Evolutionary conservation across 2,888 invertebrate genomes (phyloP).

Genomic region (Tanytarsus gracilentus): DNA sequence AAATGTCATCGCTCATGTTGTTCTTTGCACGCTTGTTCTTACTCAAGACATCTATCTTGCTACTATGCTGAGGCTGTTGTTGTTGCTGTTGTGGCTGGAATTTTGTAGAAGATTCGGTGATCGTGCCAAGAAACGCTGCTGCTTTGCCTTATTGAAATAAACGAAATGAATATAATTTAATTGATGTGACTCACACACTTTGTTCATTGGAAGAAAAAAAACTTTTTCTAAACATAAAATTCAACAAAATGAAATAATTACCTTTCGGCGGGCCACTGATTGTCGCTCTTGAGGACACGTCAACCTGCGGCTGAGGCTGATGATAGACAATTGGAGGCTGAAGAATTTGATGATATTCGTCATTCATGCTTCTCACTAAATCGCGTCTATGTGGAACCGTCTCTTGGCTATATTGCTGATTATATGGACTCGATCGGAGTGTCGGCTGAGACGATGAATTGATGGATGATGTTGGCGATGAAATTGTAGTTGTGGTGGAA

Average conservation of each 20-base stretch:
- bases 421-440: slow-evolving; percentile 5
- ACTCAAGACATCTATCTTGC: slow-evolving; percentile 31
- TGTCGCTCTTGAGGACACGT: not conserved
- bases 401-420: slow-evolving; percentile 26
- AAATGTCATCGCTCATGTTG: slow-evolving; percentile 17
- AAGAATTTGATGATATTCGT: slow-evolving; percentile 44
- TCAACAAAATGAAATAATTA: not conserved
- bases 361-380: slow-evolving; percentile 43
- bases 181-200: not conserved
- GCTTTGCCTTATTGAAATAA: slow-evolving; percentile 33
- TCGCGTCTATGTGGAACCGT: slow-evolving; percentile 36
- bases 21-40: slow-evolving; percentile 22
- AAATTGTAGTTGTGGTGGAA: not conserved
- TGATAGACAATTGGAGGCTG: slow-evolving; percentile 30
- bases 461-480: not conserved
- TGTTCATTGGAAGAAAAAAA: not conserved
- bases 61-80: slow-evolving; percentile 30
- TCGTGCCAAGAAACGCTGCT: slow-evolving; percentile 34
- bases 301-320: not conserved
- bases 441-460: not conserved
- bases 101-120: slow-evolving; percentile 32
- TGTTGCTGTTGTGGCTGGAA: not conserved
- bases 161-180: not conserved
- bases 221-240: not conserved
- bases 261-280: slow-evolving; percentile 2